Base-by-base conservation (phyloP, 2,113 vertebrate genomes). In the Rana temporaria region DNA sequence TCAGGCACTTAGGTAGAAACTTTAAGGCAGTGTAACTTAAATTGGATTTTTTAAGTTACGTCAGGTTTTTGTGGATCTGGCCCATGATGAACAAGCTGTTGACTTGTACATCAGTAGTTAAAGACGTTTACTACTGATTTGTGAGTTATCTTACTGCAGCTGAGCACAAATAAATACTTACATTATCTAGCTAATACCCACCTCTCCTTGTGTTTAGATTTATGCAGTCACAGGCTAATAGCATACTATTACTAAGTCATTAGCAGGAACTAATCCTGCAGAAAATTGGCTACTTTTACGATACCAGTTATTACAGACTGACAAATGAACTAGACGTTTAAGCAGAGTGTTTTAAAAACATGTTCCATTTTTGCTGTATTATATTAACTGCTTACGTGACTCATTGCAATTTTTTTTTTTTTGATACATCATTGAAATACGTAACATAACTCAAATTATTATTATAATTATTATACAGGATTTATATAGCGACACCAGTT, bases 161-260 rank as follows among this genome's bases (percentile, higher is more conserved):
- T 75, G 72, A 75, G 16, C 72, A 60, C 26, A 60, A 52, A 48
- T 64, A 48, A 42, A 52, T 64, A 24, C 72, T 16, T 32, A 16
- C 32, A 64, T 52, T 19, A 26, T 26, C 60, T 34, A 18, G 34
- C 17, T 77, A 77, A 77, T 77, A 55, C 69, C 30, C 11, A 42
- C 64, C 65, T 80, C 20, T 62, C 53, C 30, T 71, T 71, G 66
- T 80, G 78, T 80, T 70, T 70, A 30, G 55, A 62, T 71, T 62
- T 48, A 80, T 30, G 42, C 30, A 60, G 60, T 56, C 55, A 15
- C 66, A 26, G 48, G 4, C 66, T 80, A 80, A 80, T 80, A 20
- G 55, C 24, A 70, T 80, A 56, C 53, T 62, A 62, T 80, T 79
- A 79, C 53, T 15, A 52, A 76, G 34, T 76, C 57, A 69, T 79